phyloP scores from a whole-genome alignment of 2,888 invertebrate genomes.

The Pterobdella sp. region DNA sequence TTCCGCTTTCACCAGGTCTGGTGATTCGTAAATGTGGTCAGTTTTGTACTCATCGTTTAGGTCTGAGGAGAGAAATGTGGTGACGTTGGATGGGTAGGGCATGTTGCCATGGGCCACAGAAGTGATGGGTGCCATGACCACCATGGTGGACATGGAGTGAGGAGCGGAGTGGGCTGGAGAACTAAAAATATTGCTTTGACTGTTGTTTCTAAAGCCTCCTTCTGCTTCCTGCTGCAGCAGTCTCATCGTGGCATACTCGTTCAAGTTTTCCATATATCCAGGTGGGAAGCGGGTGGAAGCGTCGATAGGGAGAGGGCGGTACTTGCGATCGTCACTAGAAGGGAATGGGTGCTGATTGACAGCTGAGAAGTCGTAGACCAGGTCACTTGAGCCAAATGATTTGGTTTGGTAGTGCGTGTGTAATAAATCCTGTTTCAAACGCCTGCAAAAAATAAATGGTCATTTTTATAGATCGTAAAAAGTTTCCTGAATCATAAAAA shows the following conservation, averaged over 20 bases:
- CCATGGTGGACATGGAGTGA: not conserved
- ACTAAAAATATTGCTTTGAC: not conserved
- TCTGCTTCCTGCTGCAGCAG: slow-evolving; percentile 25
- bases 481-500: not conserved
- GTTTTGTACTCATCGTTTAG: not conserved
- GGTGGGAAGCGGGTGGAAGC: slow-evolving; percentile 5
- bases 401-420: slow-evolving; percentile 14
- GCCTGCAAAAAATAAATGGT: not conserved
- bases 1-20: slow-evolving; percentile 23
- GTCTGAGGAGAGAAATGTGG: slow-evolving; percentile 9
- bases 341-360: not conserved
- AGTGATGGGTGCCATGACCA: slow-evolving; percentile 5
- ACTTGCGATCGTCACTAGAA: slow-evolving; percentile 16
- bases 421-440: slow-evolving; percentile 9
- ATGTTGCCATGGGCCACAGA: slow-evolving; percentile 3
- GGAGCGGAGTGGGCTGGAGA: not conserved
- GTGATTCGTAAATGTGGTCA: slow-evolving; percentile 32
- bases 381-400: slow-evolving; percentile 3
- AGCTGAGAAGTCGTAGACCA: slow-evolving; percentile 14
- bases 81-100: slow-evolving; percentile 15
- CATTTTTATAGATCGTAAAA: not conserved
- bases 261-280: slow-evolving; percentile 16
- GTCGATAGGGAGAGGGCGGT: slow-evolving; percentile 8
- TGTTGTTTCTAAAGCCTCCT: not conserved
- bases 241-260: slow-evolving; percentile 32